Evolutionary conservation across 64 coral and sea anemone genomes (phyloP), one percentile per base, ranked within the genome.

Genomic region (Actinia tenebrosa): DNA sequence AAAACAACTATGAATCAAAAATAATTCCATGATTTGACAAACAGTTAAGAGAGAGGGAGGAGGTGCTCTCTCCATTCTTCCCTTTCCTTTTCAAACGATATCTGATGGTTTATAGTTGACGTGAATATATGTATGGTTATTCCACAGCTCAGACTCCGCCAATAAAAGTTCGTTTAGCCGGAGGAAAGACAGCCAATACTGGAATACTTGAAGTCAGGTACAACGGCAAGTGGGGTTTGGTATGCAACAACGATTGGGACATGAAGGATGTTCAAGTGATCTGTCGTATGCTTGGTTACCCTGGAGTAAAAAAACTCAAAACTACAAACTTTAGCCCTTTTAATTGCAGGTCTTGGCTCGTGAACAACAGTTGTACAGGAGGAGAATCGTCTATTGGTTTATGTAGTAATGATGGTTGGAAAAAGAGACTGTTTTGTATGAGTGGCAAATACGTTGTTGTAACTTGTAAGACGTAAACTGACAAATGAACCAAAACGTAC

Each of bases 211-310:
- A 46, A 10, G 44, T 79, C 44, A 42, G 77, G 9, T 44, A 79
- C 44, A 16, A 46, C 27, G 17, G 16, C 14, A 7, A 11, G 17
- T 79, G 77, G 77, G 30, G 77, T 79, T 27, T 30, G 22, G 26
- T 79, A 79, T 79, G 77, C 19, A 45, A 79, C 30, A 15, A 42
- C 1, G 77, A 37, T 20, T 46, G 26, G 77, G 77, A 45, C 44
- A 79, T 18, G 42, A 79, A 79, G 5, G 77, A 79, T 11, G 30
- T 14, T 44, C 16, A 79, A 3, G 77, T 79, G 5, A 16, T 45
- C 3, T 79, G 77, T 46, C 77, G 77, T 46, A 79, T 79, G 77
- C 77, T 79, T 79, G 77, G 14, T 45, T 79, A 79, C 44, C 27
- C 44, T 79, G 77, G 77, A 79, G 42, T 79, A 45, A 79, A 66